Percentiles rank a stretch among this genome's conserved stretches.
phyloP scores from a whole-genome alignment of 64 coral and sea anemone species.

The Anthopleura sola region DNA sequence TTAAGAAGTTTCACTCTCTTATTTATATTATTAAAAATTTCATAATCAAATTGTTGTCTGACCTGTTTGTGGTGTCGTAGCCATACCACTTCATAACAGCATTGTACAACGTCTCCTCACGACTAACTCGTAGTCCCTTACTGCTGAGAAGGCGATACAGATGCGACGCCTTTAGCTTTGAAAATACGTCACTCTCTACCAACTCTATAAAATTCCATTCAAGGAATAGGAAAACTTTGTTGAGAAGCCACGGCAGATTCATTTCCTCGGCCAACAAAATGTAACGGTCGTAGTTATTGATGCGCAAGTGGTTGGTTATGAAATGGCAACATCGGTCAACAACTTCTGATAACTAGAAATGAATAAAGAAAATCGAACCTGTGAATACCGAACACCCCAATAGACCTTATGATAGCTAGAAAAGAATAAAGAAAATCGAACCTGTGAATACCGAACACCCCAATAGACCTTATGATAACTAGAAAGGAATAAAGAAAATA shows the following conservation, averaged over 20 bases:
- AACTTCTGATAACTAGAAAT: neutral
- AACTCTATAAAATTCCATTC: neutral
- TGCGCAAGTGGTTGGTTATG: neutral
- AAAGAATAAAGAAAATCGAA: too few relatives aligned
- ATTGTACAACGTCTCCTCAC: slow-evolving; percentile 3
- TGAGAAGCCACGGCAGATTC: neutral
- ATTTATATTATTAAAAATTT: too few relatives aligned
- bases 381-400: too few relatives aligned
- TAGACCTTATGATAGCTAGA: too few relatives aligned
- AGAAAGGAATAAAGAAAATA: too few relatives aligned
- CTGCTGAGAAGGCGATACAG: neutral
- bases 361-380: neutral
- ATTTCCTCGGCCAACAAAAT: neutral
- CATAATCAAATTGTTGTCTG: neutral
- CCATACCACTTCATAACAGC: slow-evolving; percentile 10
- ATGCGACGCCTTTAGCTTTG: neutral
- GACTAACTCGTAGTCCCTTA: neutral
- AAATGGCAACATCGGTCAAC: slow-evolving; percentile 2
- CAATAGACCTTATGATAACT: too few relatives aligned
- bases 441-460: too few relatives aligned
- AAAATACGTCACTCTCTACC: neutral
- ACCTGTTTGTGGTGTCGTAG: neutral
- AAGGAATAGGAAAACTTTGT: slow-evolving; percentile 5
- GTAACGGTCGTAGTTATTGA: neutral
- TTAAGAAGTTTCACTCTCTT: too few relatives aligned